Base-by-base conservation (phyloP, 2,888 invertebrate species). In the Polydrusus pterygomalis region DNA sequence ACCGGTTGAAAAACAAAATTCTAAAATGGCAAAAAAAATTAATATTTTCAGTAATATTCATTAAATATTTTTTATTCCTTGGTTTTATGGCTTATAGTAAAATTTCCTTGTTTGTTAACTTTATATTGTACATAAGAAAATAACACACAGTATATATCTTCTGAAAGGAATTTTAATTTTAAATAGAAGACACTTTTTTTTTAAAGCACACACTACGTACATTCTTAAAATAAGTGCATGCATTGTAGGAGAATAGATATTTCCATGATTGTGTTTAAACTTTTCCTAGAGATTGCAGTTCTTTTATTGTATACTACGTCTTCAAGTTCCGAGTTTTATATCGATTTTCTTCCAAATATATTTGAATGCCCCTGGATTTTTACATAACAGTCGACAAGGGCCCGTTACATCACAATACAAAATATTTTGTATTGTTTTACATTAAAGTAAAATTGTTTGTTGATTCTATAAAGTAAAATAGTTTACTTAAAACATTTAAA, bases 311-410 rank as follows among this genome's bases (percentile, higher is more conserved):
- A 2, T 47, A 47, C 47, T 20, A 43, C 43, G 43, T 63, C 63
- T 43, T 63, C 40, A 38, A 15, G 38, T 40, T 63, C 45, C 10
- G 63, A 62, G 40, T 62, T 62, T 62, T 40, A 38, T 38, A 13
- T 43, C 63, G 43, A 63, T 43, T 63, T 20, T 40, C 43, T 40
- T 45, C 43, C 63, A 40, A 63, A 63, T 63, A 63, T n/a, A 63
- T 63, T 63, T 63, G 20, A 43, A 45, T 18, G 45, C 20, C 45
- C 9, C 20, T 17, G 45, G 45, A 63, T 18, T 63, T 63, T 63
- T 63, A 45, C 63, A 63, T 43, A 63, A 63, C 45, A 63, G 47
- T 43, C 47, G 25, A 63, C 63, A 63, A 63, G 20, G 20, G 43
- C 11, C 1, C 11, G 45, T 0, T 45, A 43, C 11, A 45, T 43